Evolutionary conservation across 2,113 vertebrate species (phyloP), one percentile per base, ranked within the genome.

Genomic region (Asarcornis scutulata): DNA sequence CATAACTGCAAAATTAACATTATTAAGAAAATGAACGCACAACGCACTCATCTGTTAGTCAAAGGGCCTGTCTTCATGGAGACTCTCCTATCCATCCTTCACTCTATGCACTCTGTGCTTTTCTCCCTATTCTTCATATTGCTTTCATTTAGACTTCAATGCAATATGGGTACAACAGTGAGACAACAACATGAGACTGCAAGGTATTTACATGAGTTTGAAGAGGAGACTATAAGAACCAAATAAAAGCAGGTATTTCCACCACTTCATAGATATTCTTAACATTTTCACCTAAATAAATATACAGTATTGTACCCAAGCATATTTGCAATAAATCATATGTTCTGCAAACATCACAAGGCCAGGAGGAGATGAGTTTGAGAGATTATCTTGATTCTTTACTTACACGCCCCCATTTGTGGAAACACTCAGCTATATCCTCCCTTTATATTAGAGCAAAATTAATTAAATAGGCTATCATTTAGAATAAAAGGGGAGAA

Each of bases 401-500:
- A 56, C 31, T 64, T 62, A 63, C 25, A 91, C 46, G 1, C 53
- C 83, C 55, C 40, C 78, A 89, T 62, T 69, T 86, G 34, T 71
- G 44, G 69, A 82, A 93, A 92, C 77, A 73, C 21, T 92, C 86
- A 76, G 36, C 50, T 88, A 50, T 86, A 93, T 83, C 89, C 89
- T 95, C 94, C 93, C 81, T 71, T 85, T 89, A 59, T 88, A 93
- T 94, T 85, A 95, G 20, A 89, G 46, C 36, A 79, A 93, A 96
- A 94, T 87, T 94, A 96, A 94, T 96, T 95, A 82, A 94, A 93
- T 76, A 64, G 53, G 83, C 59, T 79, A 89, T 63, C 42, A 69
- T 88, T 94, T 75, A 89, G 86, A 96, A 93, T n/a, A 91, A 66
- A 92, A 89, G 82, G 91, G 44, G 31, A 82, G 73, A 91, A 93